Evolutionary conservation across 2,888 invertebrate genomes (phyloP).

Genomic region (Monochamus alternatus): DNA sequence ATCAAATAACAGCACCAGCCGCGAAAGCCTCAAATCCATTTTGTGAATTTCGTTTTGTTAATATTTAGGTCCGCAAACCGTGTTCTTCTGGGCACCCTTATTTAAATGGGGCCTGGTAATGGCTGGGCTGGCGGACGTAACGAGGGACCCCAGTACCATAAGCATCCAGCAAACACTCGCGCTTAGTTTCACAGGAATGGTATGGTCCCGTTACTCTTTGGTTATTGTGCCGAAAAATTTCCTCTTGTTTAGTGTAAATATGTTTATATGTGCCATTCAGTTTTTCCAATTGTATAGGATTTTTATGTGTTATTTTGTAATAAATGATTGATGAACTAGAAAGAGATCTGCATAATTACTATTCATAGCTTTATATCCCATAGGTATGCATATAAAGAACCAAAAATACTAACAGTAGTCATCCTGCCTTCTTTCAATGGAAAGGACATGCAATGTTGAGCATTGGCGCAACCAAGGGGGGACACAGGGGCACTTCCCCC

Average conservation of each 20-base stretch:
- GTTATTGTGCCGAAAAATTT: slow-evolving; percentile 96
- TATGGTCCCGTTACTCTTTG: slow-evolving; percentile 94
- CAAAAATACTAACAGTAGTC: too few species aligned
- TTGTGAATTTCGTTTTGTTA: too few species aligned
- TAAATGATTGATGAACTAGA: not conserved
- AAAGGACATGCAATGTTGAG: too few species aligned
- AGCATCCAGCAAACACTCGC: slow-evolving; percentile 87
- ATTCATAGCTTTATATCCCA: too few species aligned
- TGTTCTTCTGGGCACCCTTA: slow-evolving; percentile 97
- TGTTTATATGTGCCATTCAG: slow-evolving; percentile 87
- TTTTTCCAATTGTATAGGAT: slow-evolving; percentile 30
- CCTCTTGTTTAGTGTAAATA: slow-evolving; percentile 91
- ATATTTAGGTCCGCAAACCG: slow-evolving; percentile 90
- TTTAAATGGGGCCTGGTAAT: slow-evolving; percentile 91
- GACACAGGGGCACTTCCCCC: too few species aligned
- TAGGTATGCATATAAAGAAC: too few species aligned
- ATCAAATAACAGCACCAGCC: too few species aligned
- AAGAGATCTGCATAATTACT: too few species aligned
- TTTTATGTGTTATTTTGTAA: not conserved
- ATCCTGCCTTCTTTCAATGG: too few species aligned
- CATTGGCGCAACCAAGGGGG: too few species aligned
- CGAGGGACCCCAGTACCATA: slow-evolving; percentile 88
- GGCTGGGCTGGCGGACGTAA: slow-evolving; percentile 75
- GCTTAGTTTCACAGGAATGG: slow-evolving; percentile 86
- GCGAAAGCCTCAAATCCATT: too few species aligned